Evolutionary conservation across 1,140 invertebrate species (phyloP).

Genomic region (Oncopodura yosiiana): DNA sequence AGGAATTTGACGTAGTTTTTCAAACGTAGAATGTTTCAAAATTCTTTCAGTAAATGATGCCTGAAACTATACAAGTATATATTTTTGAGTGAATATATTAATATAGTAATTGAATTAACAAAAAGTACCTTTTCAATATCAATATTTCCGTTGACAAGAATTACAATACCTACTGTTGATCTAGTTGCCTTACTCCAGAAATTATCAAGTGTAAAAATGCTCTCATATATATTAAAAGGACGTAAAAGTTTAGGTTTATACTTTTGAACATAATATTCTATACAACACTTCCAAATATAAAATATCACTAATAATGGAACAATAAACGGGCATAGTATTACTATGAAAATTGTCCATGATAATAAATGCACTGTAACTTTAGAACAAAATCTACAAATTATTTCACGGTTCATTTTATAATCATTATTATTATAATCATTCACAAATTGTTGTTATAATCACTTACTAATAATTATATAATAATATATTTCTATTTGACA

Average conservation of each 20-base stretch:
- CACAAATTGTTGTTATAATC: too few species aligned
- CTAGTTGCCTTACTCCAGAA: slow-evolving; percentile 14
- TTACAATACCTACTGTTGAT: slow-evolving; percentile 6
- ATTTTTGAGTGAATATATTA: neutral
- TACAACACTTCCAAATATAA: slow-evolving; percentile 1
- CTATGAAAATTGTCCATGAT: too few species aligned
- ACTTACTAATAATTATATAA: too few species aligned
- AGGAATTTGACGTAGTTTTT: slow-evolving; percentile 15
- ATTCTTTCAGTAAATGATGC: slow-evolving; percentile 5
- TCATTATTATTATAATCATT: too few species aligned
- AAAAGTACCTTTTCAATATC: slow-evolving; percentile 11
- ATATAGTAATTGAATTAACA: neutral
- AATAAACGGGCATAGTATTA: too few species aligned
- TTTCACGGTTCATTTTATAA: too few species aligned
- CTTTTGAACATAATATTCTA: neutral
- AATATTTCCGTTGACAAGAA: slow-evolving; percentile 10
- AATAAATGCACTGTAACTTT: too few species aligned
- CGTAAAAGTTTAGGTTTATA: slow-evolving; percentile 11
- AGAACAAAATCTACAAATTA: too few species aligned
- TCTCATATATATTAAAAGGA: neutral
- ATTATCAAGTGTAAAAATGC: slow-evolving; percentile 4
- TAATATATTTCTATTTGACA: too few species aligned
- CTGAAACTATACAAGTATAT: neutral
- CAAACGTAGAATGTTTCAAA: slow-evolving; percentile 6
- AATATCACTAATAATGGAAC: neutral